phyloP scores from a whole-genome alignment of 2,888 invertebrate genomes.

The Conistra vaccinii region DNA sequence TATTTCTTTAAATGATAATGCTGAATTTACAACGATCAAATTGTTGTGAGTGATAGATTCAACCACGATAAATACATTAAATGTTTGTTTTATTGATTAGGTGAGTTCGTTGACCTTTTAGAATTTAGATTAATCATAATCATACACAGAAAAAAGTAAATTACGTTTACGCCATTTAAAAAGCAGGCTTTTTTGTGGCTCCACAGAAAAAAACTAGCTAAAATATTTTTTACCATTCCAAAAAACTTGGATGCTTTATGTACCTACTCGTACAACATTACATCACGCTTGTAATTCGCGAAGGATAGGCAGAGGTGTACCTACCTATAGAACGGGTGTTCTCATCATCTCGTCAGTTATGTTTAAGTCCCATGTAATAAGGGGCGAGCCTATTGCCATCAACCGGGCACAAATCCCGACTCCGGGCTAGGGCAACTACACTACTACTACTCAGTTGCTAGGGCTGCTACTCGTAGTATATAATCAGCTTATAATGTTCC shows the following conservation, averaged over 20 bases:
- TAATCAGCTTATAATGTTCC: too few species aligned
- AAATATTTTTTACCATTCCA: neutral
- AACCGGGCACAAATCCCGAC: neutral
- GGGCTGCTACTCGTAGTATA: neutral
- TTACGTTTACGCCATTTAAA: neutral
- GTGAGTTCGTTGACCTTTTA: neutral
- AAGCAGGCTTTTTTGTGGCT: neutral
- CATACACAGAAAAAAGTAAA: neutral
- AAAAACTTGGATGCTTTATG: too few species aligned
- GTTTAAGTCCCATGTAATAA: too few species aligned
- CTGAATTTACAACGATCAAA: too few species aligned
- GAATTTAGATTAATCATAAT: neutral
- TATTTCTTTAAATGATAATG: too few species aligned
- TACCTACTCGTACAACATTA: neutral
- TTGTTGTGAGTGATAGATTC: neutral
- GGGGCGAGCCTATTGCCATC: neutral
- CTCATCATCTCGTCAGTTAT: neutral
- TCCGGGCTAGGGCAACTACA: too few species aligned
- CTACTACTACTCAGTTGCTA: neutral
- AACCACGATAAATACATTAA: slow-evolving; percentile 1
- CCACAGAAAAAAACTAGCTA: neutral
- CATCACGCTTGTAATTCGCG: too few species aligned
- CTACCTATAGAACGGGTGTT: too few species aligned
- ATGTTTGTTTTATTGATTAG: slow-evolving; percentile 4
- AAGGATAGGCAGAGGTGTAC: neutral